A percentile compares a stretch with the other conserved stretches of the same genome.
phyloP scores from a whole-genome alignment of 2,113 vertebrate species.

The Murina feae region DNA sequence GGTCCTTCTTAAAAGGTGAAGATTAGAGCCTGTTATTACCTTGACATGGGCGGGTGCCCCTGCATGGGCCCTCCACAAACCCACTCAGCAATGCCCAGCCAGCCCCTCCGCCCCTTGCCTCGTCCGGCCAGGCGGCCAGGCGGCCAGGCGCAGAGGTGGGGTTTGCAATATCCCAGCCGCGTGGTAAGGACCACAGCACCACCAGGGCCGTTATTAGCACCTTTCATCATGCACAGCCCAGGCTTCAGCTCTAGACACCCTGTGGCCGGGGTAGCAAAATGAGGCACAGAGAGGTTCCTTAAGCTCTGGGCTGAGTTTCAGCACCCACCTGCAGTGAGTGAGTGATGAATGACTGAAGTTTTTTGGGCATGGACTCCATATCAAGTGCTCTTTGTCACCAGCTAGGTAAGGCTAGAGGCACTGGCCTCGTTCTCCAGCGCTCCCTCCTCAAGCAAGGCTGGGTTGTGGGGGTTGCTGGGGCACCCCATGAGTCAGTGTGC shows the following conservation, averaged over 20 bases:
- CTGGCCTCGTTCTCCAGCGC: neutral
- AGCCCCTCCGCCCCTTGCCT: too few relatives aligned
- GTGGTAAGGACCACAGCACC: neutral
- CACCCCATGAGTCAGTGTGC: neutral
- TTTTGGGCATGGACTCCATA: neutral
- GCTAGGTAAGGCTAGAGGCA: fast-evolving
- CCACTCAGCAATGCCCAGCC: neutral
- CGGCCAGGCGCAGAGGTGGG: neutral
- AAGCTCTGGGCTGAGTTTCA: neutral
- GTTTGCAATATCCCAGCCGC: neutral
- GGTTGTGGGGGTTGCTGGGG: neutral
- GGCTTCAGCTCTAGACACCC: neutral
- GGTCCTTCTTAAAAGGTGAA: neutral
- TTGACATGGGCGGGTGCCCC: neutral
- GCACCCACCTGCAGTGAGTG: fast-evolving
- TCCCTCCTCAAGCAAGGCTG: neutral
- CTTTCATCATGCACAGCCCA: neutral
- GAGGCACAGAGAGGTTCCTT: neutral
- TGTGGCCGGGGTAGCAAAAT: neutral
- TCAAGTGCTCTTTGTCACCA: neutral
- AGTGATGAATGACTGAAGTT: neutral
- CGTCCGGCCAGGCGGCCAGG: too few relatives aligned
- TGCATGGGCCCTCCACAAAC: neutral
- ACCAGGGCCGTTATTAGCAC: neutral
- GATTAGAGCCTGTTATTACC: neutral